Evolutionary conservation across 2,888 invertebrate species (phyloP).

Genomic region (Ctena decussata): DNA sequence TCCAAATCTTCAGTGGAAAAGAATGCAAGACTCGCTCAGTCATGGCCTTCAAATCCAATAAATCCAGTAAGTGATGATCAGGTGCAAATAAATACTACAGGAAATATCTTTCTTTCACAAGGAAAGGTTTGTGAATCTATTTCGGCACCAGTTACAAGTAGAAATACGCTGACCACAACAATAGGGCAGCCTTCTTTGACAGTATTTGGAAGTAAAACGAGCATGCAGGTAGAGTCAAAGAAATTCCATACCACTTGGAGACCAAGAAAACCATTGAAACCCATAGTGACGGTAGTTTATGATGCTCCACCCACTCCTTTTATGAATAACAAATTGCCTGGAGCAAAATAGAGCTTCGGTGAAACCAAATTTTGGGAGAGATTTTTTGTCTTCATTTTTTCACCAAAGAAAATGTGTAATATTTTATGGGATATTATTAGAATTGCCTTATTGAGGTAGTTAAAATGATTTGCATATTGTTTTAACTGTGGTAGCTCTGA

Average conservation of each 20-base stretch:
- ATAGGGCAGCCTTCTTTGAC: constrained; percentile 27
- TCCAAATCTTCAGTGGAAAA: not conserved
- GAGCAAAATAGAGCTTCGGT: not conserved
- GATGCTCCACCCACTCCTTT: constrained; percentile 72
- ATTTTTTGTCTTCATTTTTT: no score
- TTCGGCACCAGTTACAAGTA: constrained; percentile 22
- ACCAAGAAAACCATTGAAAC: constrained; percentile 61
- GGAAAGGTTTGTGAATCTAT: not conserved
- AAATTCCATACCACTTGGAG: constrained; percentile 64
- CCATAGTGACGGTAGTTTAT: constrained; percentile 45
- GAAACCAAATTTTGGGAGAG: no score
- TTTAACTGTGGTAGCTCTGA: no score
- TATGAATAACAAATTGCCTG: constrained; percentile 54
- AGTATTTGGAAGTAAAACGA: constrained; percentile 59
- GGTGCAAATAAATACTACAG: not conserved
- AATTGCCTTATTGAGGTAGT: no score
- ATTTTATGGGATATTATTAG: no score
- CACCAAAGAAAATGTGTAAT: no score
- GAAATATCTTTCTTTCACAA: not conserved
- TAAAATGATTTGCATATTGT: no score
- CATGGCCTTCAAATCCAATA: not conserved
- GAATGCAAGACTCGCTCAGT: not conserved
- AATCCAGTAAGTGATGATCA: constrained; percentile 26
- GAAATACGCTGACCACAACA: not conserved
- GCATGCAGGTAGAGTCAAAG: constrained; percentile 39